Base-by-base conservation (phyloP, 2,888 invertebrate species). In the Melangyna quadrimaculata region DNA sequence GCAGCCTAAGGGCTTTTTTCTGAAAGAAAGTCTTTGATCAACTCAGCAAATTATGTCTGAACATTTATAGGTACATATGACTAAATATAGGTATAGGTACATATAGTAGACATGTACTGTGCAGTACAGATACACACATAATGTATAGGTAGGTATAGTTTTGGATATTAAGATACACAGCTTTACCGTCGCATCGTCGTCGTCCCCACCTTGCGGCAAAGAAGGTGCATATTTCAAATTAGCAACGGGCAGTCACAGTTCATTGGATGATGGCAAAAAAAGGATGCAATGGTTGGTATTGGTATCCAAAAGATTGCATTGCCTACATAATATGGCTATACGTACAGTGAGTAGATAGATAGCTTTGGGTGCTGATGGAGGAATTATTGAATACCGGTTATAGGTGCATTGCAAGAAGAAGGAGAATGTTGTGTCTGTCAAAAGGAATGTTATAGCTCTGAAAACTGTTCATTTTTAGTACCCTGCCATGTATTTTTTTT, bases 1-100 rank as follows among this genome's bases (percentile, higher is more conserved):
- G n/a, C 22, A 27, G 70, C 78, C 71, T 3, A 27, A 35, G 83
- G 79, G 67, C 29, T 22, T 29, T 63, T n/a, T 32, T 27, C 8
- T 57, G n/a, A 35, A 83, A 79, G 79, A 79, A 84, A 84, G 83
- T 74, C 79, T 65, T 63, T 51, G 67, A 72, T 61, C 35, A 70
- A 43, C n/a, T 53, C 74, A 35, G 55, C 48, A 57, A 70, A 70
- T 77, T 71, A 72, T 77, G 70, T 40, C 32, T 67, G 45, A 14
- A n/a, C 69, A 43, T 79, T 40, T 55, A 53, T n/a, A n/a, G n/a
- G n/a, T n/a, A n/a, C n/a, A n/a, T n/a, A n/a, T n/a, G 10, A 17
- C 17, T 51, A 9, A n/a, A n/a, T 8, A 40, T 37, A 40, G n/a
- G n/a, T n/a, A n/a, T n/a, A n/a, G n/a, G n/a, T n/a, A n/a, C n/a